These are phyloP conservation scores for Styela clava DNA, from an alignment of 23 tunicate species.

Conservation along the genomic window DNA sequence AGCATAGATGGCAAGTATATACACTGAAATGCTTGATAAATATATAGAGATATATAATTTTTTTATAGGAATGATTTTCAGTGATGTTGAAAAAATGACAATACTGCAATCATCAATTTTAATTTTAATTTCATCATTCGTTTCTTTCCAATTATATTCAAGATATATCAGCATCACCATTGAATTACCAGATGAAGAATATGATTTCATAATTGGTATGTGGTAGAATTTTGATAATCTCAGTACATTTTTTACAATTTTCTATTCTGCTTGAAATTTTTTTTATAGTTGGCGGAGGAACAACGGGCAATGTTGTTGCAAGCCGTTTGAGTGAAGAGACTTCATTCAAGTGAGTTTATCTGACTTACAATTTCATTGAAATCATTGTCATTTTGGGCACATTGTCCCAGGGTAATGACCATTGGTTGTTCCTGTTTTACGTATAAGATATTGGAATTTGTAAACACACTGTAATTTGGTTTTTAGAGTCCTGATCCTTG, in stretches of 20 bases:
- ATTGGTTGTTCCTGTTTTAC: too few species aligned
- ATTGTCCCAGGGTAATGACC: too few species aligned
- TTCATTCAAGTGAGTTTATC: neutral
- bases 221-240: neutral
- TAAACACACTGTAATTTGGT: too few species aligned
- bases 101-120: neutral
- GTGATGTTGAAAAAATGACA: too few species aligned
- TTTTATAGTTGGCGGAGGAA: conserved; percentile 39
- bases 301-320: conserved; percentile 37
- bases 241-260: neutral
- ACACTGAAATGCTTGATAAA: too few species aligned
- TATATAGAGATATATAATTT: too few species aligned
- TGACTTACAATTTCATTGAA: too few species aligned
- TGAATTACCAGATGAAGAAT: conserved; percentile 35
- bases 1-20: too few species aligned
- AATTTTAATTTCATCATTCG: neutral
- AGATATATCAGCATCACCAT: conserved; percentile 26
- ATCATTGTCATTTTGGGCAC: too few species aligned
- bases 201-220: conserved; percentile 51
- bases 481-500: conserved; percentile 35
- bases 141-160: neutral
- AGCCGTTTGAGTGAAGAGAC: conserved; percentile 26
- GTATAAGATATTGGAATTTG: too few species aligned
- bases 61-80: too few species aligned
- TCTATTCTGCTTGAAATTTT: too few species aligned